These are phyloP conservation scores for Ardeotis arabs DNA, from an alignment of 2,113 vertebrate species.

Conservation along the genomic window DNA sequence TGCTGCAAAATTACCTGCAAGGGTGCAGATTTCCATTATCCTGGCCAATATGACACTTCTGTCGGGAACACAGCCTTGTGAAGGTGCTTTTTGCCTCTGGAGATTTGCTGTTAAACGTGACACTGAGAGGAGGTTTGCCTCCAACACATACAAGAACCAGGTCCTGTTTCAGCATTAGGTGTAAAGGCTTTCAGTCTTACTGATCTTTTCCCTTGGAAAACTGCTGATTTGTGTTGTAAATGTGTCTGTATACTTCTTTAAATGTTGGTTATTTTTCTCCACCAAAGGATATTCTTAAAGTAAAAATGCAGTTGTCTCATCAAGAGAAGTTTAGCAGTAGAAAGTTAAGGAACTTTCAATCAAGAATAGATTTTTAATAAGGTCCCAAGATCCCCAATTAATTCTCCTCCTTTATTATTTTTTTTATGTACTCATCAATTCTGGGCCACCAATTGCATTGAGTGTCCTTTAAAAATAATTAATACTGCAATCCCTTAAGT, in stretches of 20 bases:
- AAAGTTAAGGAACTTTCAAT: conserved; percentile 47
- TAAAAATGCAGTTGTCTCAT: not conserved
- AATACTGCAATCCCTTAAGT: conserved; percentile 53
- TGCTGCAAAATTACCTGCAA: not conserved
- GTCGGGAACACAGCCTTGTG: not conserved
- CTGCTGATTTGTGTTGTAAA: not conserved
- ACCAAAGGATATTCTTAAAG: not conserved
- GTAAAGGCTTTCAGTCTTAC: not conserved
- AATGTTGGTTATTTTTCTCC: conserved; percentile 5
- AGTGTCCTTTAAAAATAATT: conserved; percentile 64
- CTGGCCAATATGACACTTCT: not conserved
- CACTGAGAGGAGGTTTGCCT: not conserved
- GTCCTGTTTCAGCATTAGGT: not conserved
- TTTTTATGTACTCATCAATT: conserved; percentile 49
- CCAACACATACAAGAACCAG: not conserved
- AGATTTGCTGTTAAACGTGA: not conserved
- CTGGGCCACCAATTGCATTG: conserved; percentile 42
- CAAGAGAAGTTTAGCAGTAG: not conserved
- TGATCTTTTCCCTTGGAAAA: not conserved
- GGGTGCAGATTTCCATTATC: not conserved
- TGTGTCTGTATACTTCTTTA: not conserved
- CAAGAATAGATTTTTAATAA: conserved; percentile 68
- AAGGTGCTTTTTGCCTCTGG: not conserved
- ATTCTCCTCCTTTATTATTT: conserved; percentile 32
- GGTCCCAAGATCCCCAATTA: conserved; percentile 68